Conservation (phyloP, 92 coral and sea anemone species). For the Epizoanthus ramosus region DNA sequence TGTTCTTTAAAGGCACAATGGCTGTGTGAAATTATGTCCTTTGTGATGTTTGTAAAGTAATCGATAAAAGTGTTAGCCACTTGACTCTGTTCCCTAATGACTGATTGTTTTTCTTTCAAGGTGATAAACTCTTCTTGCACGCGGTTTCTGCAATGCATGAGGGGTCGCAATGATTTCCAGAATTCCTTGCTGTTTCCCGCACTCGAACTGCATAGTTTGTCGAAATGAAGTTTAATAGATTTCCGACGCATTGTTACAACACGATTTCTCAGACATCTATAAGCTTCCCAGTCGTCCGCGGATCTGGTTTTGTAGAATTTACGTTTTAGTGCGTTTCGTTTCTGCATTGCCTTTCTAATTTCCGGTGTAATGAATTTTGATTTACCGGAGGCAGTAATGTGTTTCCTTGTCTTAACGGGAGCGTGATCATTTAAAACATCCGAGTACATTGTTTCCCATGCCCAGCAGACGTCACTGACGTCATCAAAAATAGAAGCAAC, state of each 20-base stretch:
- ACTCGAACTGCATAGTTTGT: constrained; percentile 15
- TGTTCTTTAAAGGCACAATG: constrained; percentile 51
- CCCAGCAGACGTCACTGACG: constrained; percentile 28
- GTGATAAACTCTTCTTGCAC: constrained; percentile 33
- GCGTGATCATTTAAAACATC: constrained; percentile 44
- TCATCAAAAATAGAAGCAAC: constrained; percentile 45
- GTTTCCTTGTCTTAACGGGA: constrained; percentile 13
- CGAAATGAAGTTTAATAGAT: constrained; percentile 42
- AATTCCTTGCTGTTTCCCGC: constrained; percentile 48
- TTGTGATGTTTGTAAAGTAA: constrained; percentile 49
- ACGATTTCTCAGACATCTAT: constrained; percentile 48
- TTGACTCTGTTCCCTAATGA: constrained; percentile 11
- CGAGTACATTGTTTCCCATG: constrained; percentile 44
- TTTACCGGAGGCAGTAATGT: constrained; percentile 6
- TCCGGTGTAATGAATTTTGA: constrained; percentile 36
- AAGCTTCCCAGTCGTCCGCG: constrained; percentile 48
- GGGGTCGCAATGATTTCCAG: constrained; percentile 50
- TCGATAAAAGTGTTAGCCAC: constrained; percentile 38
- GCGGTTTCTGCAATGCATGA: constrained; percentile 34
- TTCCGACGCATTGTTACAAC: constrained; percentile 59
- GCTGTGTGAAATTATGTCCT: constrained; percentile 25
- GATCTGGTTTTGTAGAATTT: constrained; percentile 54
- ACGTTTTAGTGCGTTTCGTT: constrained; percentile 46
- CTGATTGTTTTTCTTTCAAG: constrained; percentile 4
- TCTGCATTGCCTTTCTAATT: constrained; percentile 18